Conservation (phyloP, 1,140 invertebrate genomes). For the Periplaneta americana region DNA sequence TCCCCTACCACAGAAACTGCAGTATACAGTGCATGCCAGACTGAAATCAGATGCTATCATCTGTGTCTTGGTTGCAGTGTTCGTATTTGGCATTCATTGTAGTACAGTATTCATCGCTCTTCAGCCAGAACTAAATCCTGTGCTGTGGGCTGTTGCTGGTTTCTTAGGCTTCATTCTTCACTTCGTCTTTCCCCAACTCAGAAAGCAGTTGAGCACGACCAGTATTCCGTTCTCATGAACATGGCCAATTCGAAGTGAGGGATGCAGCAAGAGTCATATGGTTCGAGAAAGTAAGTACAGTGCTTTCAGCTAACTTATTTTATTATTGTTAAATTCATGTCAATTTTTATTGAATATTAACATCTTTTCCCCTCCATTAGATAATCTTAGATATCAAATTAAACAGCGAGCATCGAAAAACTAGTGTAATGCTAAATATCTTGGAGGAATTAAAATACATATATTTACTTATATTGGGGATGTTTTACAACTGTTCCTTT, state of each 20-base stretch:
- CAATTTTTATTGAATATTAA: too few species aligned
- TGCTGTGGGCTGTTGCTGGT: slow-evolving; percentile 72
- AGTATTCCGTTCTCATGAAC: slow-evolving; percentile 78
- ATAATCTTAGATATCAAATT: too few species aligned
- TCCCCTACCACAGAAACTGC: slow-evolving; percentile 84
- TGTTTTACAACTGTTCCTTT: too few species aligned
- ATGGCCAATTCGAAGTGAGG: slow-evolving; percentile 81
- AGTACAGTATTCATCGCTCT: slow-evolving; percentile 90
- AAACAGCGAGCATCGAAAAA: too few species aligned
- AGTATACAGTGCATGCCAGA: slow-evolving; percentile 80
- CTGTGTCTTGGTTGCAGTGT: slow-evolving; percentile 72
- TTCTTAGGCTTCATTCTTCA: slow-evolving; percentile 84
- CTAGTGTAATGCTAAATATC: too few species aligned
- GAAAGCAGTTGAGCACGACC: slow-evolving; percentile 91
- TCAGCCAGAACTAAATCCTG: slow-evolving; percentile 77
- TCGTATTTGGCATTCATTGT: slow-evolving; percentile 91
- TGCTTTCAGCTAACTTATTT: too few species aligned
- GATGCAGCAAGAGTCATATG: slow-evolving; percentile 85
- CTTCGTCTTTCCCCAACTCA: slow-evolving; percentile 87
- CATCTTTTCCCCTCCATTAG: too few species aligned
- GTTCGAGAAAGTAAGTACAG: slow-evolving; percentile 71
- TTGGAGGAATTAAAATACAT: too few species aligned
- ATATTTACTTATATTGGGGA: too few species aligned
- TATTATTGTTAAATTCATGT: too few species aligned
- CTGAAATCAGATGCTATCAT: slow-evolving; percentile 92